Evolutionary conservation across 1,140 invertebrate genomes (phyloP), one percentile per base, ranked within the genome.

Genomic region (Conopomorpha cramerella): DNA sequence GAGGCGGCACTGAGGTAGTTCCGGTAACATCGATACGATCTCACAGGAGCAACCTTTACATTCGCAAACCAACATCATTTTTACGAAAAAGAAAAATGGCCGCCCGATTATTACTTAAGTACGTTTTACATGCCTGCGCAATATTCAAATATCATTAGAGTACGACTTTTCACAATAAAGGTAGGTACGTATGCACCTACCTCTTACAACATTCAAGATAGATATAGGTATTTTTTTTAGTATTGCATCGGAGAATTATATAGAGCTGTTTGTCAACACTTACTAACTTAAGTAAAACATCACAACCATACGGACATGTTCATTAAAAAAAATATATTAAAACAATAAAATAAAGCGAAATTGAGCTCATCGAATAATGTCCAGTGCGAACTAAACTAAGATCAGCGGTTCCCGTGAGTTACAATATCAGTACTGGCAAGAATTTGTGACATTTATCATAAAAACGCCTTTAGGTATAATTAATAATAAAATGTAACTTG

Each of bases 211-310:
- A n/a, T n/a, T n/a, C n/a, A n/a, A n/a, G n/a, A n/a, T n/a, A n/a
- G n/a, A n/a, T n/a, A n/a, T n/a, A n/a, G n/a, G n/a, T n/a, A n/a
- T n/a, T n/a, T n/a, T n/a, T n/a, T n/a, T n/a, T n/a, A n/a, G n/a
- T n/a, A n/a, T n/a, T n/a, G n/a, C n/a, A n/a, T n/a, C n/a, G n/a
- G n/a, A n/a, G n/a, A n/a, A n/a, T n/a, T 41, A 56, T 52, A 59
- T 51, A 66, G 50, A 55, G 46, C 47, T 51, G 46, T 54, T 66
- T 53, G 63, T 53, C 55, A 58, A 61, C 66, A 53, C 57, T 70
- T 68, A 70, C 63, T 74, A 70, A 74, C 65, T 72, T 74, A 74
- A 72, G 70, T 74, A 74, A 72, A 72, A 59, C 70, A 68, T 74
- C 70, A 74, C 70, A 74, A 74, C 66, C 67, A 63, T 71, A 63